Percentiles rank a stretch among this genome's conserved stretches.
Conservation (phyloP, 2,113 vertebrate species). For the Phainopepla nitens region DNA sequence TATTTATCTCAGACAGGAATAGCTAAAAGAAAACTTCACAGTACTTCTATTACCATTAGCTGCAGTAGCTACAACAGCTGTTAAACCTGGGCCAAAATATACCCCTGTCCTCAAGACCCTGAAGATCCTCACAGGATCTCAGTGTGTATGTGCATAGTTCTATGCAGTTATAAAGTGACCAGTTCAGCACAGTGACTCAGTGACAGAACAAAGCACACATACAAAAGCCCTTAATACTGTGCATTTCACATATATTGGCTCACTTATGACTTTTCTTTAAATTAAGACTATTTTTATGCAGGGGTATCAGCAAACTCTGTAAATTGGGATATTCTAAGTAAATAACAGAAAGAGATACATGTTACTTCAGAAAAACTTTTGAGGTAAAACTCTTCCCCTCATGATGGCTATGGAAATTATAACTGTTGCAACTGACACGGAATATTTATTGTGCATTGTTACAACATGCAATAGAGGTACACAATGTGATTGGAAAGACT, state of each 20-base stretch:
- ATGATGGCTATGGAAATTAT: neutral
- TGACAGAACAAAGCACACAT: neutral
- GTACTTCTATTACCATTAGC: neutral
- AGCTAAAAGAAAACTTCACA: neutral
- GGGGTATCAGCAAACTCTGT: neutral
- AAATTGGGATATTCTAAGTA: neutral
- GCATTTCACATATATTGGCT: neutral
- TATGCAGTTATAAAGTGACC: neutral
- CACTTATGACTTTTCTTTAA: neutral
- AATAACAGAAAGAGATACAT: neutral
- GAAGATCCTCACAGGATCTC: neutral
- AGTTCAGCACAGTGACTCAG: neutral
- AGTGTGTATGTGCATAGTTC: accelerated
- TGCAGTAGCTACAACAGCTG: neutral
- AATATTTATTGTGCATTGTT: neutral
- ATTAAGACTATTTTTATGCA: neutral
- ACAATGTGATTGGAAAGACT: neutral
- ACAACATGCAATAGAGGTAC: neutral
- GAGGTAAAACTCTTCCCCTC: neutral
- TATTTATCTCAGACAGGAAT: neutral
- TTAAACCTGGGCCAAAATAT: neutral
- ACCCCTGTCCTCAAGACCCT: neutral
- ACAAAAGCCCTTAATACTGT: neutral
- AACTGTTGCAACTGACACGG: neutral
- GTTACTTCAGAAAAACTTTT: neutral